Base-by-base conservation (phyloP, 1,140 invertebrate genomes). In the Acromyrmex echinatior region DNA sequence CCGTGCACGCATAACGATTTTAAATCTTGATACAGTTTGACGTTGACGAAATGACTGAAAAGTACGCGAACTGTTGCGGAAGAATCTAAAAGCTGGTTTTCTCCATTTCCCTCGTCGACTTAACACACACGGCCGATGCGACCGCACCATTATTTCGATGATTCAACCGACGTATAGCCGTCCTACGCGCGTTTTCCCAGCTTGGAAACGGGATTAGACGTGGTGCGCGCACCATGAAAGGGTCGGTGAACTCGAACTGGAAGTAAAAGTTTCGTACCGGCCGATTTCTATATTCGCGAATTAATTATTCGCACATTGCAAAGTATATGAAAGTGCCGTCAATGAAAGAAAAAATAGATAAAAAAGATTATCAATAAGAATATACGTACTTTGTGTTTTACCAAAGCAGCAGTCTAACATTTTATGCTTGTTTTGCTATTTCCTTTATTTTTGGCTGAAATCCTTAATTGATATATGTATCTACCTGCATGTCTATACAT, bases 241-340 rank as follows among this genome's bases (percentile, higher is more conserved):
- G 70, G 70, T 84, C 80, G 56, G 58, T 74, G 80, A 84, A 84
- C 80, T n/a, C 53, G 56, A 21, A 31, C 28, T 82, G 25, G 56
- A 76, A 84, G 80, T 84, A 84, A 84, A 84, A 84, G 80, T 74
- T 84, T 51, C 70, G 25, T 35, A 62, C 70, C 56, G 9, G n/a
- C 56, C 70, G 51, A 81, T 58, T 45, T 58, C 39, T 25, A n/a
- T 35, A 82, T 82, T 45, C 25, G 66, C 14, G 28, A 79, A 73
- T 82, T 76, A 84, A 84, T 84, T 84, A 74, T 84, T 82, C 56
- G 68, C 25, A 18, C 70, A 25, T 80, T 45, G 39, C 80, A 35
- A 62, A 14, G 66, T 62, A 82, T 49, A 82, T 14, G 18, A 35
- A 21, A 28, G 12, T 16, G 35, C 7, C 45, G 31, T 31, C 12